Conservation (phyloP, 2,888 invertebrate species). For the Lithosia quadra region DNA sequence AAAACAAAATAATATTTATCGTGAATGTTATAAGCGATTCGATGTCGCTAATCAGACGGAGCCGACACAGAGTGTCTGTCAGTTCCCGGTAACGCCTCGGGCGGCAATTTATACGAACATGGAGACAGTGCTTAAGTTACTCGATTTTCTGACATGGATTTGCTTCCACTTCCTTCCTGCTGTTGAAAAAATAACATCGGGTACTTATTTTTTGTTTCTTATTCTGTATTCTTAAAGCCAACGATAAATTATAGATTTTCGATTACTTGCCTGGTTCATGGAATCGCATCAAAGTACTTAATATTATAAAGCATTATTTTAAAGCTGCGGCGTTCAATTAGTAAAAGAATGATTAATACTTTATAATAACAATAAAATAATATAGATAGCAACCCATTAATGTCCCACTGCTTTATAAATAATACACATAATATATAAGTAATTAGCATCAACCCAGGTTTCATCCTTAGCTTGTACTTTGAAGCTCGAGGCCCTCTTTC, state of each 20-base stretch:
- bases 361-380: no score
- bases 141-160: conserved; percentile 2
- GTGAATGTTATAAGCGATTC: not conserved
- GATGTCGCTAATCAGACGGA: conserved; percentile 2
- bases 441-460: no score
- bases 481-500: no score
- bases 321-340: no score
- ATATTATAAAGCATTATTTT: no score
- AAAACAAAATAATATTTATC: not conserved
- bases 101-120: conserved; percentile 3
- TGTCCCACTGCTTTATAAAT: no score
- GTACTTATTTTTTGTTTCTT: not conserved
- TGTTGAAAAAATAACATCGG: not conserved
- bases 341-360: no score
- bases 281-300: not conserved
- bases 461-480: no score
- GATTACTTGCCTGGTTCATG: not conserved
- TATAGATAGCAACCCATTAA: no score
- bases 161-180: conserved; percentile 1
- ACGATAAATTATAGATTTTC: not conserved
- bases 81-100: not conserved
- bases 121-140: conserved; percentile 1
- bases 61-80: not conserved
- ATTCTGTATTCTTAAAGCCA: not conserved
- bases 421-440: no score